Base-by-base conservation (phyloP, 2,888 invertebrate species). In the Timandra comae region DNA sequence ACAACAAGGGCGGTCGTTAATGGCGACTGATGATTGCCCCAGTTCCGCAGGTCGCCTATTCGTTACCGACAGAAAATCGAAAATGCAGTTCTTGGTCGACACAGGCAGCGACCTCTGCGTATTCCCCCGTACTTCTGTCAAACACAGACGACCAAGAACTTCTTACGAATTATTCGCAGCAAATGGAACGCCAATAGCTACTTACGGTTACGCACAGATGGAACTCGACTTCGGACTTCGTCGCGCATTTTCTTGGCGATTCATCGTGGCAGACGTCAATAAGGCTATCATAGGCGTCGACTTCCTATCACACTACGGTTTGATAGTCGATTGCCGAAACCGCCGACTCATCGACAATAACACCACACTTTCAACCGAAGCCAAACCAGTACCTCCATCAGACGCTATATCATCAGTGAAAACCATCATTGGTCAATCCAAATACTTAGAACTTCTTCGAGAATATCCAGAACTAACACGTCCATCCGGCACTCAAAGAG, bases 1-100 rank as follows among this genome's bases (percentile, higher is more conserved):
- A 52, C 33, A 7, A 3, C n/a, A 20, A 11, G 6, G 52, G 46
- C 52, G 46, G 51, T 50, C 58, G 32, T 29, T 56, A 43, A 46
- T 36, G 40, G 50, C 56, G 61, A 46, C 46, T n/a, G n/a, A n/a
- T n/a, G n/a, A n/a, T n/a, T 41, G 44, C 33, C 35, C 23, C 25
- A 29, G 34, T 33, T 9, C 29, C 7, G 22, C 49, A 7, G 30
- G 54, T 44, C 52, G 54, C 37, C 30, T 54, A 21, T 55, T 55
- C 29, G 31, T 60, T 6, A 47, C 43, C 1, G 57, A 60, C 19
- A 33, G 31, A 4, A 37, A 9, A 3, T 29, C 49, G 1, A 52
- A 55, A 26, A 31, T 37, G 11, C 45, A 40, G 24, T 57, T 38
- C 34, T 36, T 56, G n/a, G n/a, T n/a, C n/a, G n/a, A n/a, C n/a